Evolutionary conservation across 2,113 vertebrate genomes (phyloP).

Genomic region (Diadophis punctatus): DNA sequence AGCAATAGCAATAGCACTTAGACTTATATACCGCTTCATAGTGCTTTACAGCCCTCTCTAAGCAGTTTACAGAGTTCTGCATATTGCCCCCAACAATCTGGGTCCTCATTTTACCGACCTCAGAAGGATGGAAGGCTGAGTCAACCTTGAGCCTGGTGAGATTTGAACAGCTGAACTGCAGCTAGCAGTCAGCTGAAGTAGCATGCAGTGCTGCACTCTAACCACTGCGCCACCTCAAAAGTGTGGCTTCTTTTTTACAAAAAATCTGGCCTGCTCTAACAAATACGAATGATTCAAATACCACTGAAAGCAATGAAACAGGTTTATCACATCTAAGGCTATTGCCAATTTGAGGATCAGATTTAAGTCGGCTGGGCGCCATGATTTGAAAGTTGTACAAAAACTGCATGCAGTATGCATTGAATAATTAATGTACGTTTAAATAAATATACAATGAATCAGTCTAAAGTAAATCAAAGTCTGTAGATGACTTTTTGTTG

Average conservation of each 20-base stretch:
- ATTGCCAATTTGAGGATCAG: background rate
- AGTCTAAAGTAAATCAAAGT: background rate
- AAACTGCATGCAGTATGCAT: background rate
- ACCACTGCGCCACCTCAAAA: too few relatives aligned
- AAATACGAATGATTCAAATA: background rate
- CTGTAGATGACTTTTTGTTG: background rate
- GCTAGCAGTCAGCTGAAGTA: too few relatives aligned
- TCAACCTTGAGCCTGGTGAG: too few relatives aligned
- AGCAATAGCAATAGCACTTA: too few relatives aligned
- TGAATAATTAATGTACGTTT: background rate
- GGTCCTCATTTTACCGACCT: too few relatives aligned
- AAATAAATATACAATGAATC: background rate
- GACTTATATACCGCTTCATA: too few relatives aligned
- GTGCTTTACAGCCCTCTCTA: too few relatives aligned
- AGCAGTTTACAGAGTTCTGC: too few relatives aligned
- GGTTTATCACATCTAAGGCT: background rate
- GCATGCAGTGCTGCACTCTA: too few relatives aligned
- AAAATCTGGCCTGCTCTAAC: background rate
- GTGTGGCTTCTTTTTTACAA: background rate
- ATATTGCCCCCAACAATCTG: too few relatives aligned
- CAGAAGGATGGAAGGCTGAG: too few relatives aligned
- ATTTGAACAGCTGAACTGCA: too few relatives aligned
- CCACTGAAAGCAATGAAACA: background rate
- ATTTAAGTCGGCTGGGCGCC: background rate
- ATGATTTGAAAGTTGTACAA: background rate